These are phyloP conservation scores for Oxygymnocypris stewartii DNA, from an alignment of 2,113 vertebrate species.

Conservation along the genomic window DNA sequence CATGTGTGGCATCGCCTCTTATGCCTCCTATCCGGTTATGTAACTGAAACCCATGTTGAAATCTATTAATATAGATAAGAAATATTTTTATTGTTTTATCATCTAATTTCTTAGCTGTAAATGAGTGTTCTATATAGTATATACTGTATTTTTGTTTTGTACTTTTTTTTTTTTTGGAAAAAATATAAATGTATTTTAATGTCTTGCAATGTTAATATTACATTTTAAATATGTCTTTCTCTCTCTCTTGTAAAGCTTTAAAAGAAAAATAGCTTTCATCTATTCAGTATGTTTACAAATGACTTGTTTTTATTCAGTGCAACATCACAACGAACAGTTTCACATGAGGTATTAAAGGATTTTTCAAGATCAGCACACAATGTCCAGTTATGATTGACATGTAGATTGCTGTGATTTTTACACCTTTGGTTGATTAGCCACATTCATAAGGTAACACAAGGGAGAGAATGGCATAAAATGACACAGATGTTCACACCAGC, in stretches of 20 bases:
- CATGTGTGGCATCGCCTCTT: slow-evolving; percentile 77
- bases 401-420: slow-evolving; percentile 75
- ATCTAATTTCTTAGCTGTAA: background rate
- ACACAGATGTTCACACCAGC: slow-evolving; percentile 42
- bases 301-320: slow-evolving; percentile 80
- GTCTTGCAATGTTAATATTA: slow-evolving; percentile 3
- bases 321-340: slow-evolving; percentile 85
- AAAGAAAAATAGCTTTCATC: slow-evolving; percentile 28
- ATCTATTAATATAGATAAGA: background rate
- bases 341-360: slow-evolving; percentile 84
- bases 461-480: slow-evolving; percentile 69
- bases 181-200: background rate
- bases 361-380: slow-evolving; percentile 79
- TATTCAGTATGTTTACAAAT: slow-evolving; percentile 67
- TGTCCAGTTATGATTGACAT: slow-evolving; percentile 81
- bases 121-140: background rate
- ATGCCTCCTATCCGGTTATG: slow-evolving; percentile 68
- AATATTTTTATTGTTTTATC: background rate
- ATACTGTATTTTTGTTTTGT: background rate
- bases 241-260: background rate
- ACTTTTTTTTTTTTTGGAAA: background rate
- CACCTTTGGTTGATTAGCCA: slow-evolving; percentile 82
- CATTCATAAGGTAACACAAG: slow-evolving; percentile 78
- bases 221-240: background rate
- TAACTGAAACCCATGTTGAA: slow-evolving; percentile 40